phyloP scores from a whole-genome alignment of 2,113 vertebrate species.

The Sebastes schlegelii region DNA sequence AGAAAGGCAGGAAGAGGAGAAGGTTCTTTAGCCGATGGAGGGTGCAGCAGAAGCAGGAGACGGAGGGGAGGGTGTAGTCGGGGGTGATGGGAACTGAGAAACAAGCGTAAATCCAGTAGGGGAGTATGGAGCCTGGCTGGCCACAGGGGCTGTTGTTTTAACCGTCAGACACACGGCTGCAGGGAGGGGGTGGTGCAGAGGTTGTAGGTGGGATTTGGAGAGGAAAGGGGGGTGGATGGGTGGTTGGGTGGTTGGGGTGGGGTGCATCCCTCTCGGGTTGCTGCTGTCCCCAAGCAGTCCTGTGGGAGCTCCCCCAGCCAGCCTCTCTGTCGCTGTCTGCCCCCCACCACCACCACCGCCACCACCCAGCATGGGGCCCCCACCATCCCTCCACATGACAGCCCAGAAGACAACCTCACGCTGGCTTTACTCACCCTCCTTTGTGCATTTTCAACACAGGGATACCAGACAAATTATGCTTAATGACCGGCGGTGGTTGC shows the following conservation, averaged over 20 bases:
- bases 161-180: conserved; percentile 67
- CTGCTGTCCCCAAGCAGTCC: conserved; percentile 80
- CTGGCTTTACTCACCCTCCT: conserved; percentile 79
- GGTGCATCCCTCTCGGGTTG: conserved; percentile 73
- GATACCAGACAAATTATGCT: conserved; percentile 82
- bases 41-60: not conserved
- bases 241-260: not conserved
- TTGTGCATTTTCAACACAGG: conserved; percentile 77
- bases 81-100: conserved; percentile 47
- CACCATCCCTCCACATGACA: conserved; percentile 80
- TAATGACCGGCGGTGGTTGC: conserved; percentile 79
- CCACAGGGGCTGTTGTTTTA: conserved; percentile 78
- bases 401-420: conserved; percentile 81
- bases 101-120: conserved; percentile 68
- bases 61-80: not conserved
- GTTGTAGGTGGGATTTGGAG: conserved; percentile 52
- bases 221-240: not conserved
- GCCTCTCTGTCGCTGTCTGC: conserved; percentile 80
- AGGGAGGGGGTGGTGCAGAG: conserved; percentile 43
- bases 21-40: not conserved
- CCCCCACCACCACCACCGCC: conserved; percentile 22
- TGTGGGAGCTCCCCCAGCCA: conserved; percentile 78
- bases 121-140: conserved; percentile 69
- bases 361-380: conserved; percentile 74
- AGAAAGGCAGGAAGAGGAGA: not conserved